phyloP scores from a whole-genome alignment of 35 echinoderm and acorn worm genomes.

The Ophioderma brevispina region DNA sequence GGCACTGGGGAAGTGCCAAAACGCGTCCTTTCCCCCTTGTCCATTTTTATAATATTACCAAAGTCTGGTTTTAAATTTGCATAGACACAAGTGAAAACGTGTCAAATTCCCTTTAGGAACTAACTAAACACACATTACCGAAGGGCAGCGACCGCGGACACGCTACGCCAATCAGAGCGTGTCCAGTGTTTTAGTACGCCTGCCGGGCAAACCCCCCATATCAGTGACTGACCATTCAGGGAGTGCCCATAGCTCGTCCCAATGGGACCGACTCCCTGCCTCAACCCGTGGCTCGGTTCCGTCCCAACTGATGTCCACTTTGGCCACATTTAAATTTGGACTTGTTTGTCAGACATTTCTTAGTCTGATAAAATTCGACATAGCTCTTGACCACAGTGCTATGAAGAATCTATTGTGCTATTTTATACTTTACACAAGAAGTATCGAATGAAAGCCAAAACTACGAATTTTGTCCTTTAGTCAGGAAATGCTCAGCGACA shows the following conservation, averaged over 20 bases:
- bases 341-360: no score
- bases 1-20: no score
- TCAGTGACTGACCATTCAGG: not conserved
- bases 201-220: not conserved
- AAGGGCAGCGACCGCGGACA: not conserved
- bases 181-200: not conserved
- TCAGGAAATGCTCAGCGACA: no score
- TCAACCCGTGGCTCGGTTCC: not conserved
- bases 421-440: no score
- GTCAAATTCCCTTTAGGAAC: not conserved
- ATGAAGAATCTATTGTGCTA: no score
- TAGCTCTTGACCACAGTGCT: no score
- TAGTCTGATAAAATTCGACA: no score
- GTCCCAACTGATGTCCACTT: constrained; percentile 2
- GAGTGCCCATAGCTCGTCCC: not conserved
- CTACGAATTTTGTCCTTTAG: no score
- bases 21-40: no score
- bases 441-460: no score
- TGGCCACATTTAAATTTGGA: not conserved
- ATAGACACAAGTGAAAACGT: not conserved
- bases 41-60: not conserved
- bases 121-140: not conserved
- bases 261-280: not conserved
- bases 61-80: not conserved
- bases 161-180: not conserved